Base-by-base conservation (phyloP, 2,888 invertebrate genomes). In the Amblyteles armatorius region DNA sequence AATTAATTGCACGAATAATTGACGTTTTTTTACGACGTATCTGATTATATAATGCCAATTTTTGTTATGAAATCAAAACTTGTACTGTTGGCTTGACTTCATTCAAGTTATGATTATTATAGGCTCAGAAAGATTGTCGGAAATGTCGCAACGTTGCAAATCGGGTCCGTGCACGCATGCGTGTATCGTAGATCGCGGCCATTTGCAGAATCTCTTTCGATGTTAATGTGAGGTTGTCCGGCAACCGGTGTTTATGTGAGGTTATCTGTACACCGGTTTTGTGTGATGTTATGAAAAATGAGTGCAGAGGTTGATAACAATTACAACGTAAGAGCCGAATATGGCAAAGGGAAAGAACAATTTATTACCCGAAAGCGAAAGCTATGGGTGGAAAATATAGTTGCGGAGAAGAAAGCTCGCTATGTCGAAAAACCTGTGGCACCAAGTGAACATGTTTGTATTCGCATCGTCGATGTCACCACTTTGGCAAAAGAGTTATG, bases 351-450 rank as follows among this genome's bases (percentile, higher is more conserved):
- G 26, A 68, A 68, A 68, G n/a, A 40, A 44, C 22, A 4, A 33
- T 68, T 68, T 29, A 68, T 68, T 36, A 29, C 40, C 16, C 40
- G 40, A 26, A 68, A 36, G 6, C 11, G 68, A 68, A 36, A 68
- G 33, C 33, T 16, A 29, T 68, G 33, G 55, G 36, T 73, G 16
- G 33, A 55, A 13, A 73, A 55, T 55, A 55, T 73, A 5, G 33
- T 55, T n/a, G 16, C 55, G 13, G 55, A 55, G 36, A 73, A 73
- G 26, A 73, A 19, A 73, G 73, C 55, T 73, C 55, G 73, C n/a
- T 55, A 55, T 73, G 22, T 55, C 19, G n/a, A 55, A 4, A n/a
- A 73, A 55, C 29, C 55, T 2, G n/a, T 26, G 16, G 19, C 11
- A 13, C 50, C 7, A 55, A 36, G 19, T 52, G 36, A 73, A 1